Percentiles rank a stretch among this genome's conserved stretches.
Evolutionary conservation across 2,888 invertebrate species (phyloP).

Genomic region (Catocala sponsa): DNA sequence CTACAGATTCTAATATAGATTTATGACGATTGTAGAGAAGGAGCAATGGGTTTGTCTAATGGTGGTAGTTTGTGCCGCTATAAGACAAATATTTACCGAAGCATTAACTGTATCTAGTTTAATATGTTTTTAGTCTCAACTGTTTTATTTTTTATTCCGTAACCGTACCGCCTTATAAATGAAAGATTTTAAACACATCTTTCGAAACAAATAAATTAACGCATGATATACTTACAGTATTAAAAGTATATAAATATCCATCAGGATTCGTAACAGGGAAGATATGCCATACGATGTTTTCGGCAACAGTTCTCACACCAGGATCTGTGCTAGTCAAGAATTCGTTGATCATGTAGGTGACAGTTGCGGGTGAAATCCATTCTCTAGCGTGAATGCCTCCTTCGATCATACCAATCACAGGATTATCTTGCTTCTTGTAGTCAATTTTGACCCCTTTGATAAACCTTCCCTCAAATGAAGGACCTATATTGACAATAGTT

Average conservation of each 20-base stretch:
- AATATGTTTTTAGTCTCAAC: no score
- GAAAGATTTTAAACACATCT: no score
- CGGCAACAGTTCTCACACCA: conserved; percentile 87
- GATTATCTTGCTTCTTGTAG: conserved; percentile 61
- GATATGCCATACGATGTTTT: conserved; percentile 92
- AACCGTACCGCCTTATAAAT: no score
- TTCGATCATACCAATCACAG: conserved; percentile 89
- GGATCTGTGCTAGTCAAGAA: conserved; percentile 89
- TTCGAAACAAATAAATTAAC: no score
- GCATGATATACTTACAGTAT: conserved; percentile 77
- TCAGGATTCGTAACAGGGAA: conserved; percentile 92
- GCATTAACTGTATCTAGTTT: no score
- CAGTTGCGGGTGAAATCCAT: conserved; percentile 92
- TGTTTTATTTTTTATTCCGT: no score
- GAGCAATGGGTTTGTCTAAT: no score
- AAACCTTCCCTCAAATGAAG: conserved; percentile 87
- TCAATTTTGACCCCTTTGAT: conserved; percentile 85
- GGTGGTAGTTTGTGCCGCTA: no score
- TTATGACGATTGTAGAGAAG: no score
- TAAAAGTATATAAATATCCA: conserved; percentile 91
- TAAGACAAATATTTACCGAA: no score
- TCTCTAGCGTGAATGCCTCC: conserved; percentile 90
- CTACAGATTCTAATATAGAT: no score
- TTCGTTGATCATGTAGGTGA: conserved; percentile 91
- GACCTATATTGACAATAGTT: conserved; percentile 84